A percentile compares a stretch with the other conserved stretches of the same genome.
phyloP scores from a whole-genome alignment of 2,113 vertebrate species.

The Calypte anna region DNA sequence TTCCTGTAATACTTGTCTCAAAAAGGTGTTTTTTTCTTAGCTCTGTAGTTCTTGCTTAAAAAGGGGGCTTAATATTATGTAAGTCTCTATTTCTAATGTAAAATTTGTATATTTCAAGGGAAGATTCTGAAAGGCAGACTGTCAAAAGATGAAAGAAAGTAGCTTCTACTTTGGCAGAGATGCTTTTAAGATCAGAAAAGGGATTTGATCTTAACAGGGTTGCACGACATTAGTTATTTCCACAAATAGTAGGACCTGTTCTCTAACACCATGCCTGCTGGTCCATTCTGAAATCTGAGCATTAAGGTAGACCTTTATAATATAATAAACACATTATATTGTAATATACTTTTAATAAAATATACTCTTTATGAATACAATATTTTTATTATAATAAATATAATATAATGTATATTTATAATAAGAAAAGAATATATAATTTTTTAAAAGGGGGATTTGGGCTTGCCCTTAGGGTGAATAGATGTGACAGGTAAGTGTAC shows the following conservation, averaged over 20 bases:
- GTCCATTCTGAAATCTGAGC: not conserved
- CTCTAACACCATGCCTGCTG: not conserved
- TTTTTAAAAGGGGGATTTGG: too few species aligned
- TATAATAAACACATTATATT: too few species aligned
- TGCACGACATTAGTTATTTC: not conserved
- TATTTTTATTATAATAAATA: too few species aligned
- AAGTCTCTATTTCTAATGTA: conserved; percentile 29
- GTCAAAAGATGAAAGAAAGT: conserved; percentile 7
- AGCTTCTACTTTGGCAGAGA: not conserved
- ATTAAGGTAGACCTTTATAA: not conserved
- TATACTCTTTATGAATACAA: too few species aligned
- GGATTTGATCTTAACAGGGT: not conserved
- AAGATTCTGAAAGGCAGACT: not conserved
- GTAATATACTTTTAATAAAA: too few species aligned
- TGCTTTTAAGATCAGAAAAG: not conserved
- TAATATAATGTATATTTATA: too few species aligned
- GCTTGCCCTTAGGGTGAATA: not conserved
- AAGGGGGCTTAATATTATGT: not conserved
- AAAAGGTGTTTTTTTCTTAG: conserved; percentile 9
- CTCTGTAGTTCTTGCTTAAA: not conserved
- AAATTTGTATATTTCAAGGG: conserved; percentile 6
- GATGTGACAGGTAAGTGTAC: not conserved
- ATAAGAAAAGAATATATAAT: too few species aligned
- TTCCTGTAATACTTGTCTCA: not conserved
- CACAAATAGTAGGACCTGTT: not conserved